These are phyloP conservation scores for Rhagonycha fulva DNA, from an alignment of 2,888 invertebrate species.

Conservation along the genomic window DNA sequence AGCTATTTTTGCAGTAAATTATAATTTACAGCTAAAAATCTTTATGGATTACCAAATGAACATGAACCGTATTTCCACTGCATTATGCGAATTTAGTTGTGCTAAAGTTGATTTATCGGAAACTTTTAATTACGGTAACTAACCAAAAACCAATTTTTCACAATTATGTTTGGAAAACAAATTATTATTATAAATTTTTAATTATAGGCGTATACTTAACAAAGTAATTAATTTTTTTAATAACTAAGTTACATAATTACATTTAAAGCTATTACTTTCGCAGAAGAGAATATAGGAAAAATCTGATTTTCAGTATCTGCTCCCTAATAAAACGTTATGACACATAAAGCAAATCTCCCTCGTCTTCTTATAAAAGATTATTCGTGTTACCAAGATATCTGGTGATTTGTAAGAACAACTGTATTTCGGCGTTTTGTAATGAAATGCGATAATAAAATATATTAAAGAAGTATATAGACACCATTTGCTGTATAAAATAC, in stretches of 20 bases:
- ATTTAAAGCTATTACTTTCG: neutral
- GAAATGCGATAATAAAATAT: neutral
- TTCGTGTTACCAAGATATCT: conserved; percentile 31
- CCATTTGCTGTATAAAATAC: neutral
- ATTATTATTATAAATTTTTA: neutral
- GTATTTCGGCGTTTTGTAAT: neutral
- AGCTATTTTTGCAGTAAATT: too few relatives aligned
- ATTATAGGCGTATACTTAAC: neutral
- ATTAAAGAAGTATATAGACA: neutral
- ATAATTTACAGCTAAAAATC: too few relatives aligned
- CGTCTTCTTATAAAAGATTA: conserved; percentile 36
- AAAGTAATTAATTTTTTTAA: neutral
- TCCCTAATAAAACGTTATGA: conserved; percentile 34
- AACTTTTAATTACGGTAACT: too few relatives aligned
- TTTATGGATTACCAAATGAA: too few relatives aligned
- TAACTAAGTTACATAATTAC: neutral
- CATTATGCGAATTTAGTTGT: too few relatives aligned
- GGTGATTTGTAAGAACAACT: neutral
- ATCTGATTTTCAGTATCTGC: neutral
- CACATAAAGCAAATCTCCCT: conserved; percentile 35
- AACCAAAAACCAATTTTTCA: too few relatives aligned
- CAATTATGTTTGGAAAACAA: neutral
- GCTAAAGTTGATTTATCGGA: too few relatives aligned
- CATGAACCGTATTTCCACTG: too few relatives aligned
- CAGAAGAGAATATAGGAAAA: neutral